Evolutionary conservation across 2,888 invertebrate genomes (phyloP).

Genomic region (Heliconius ethilla): DNA sequence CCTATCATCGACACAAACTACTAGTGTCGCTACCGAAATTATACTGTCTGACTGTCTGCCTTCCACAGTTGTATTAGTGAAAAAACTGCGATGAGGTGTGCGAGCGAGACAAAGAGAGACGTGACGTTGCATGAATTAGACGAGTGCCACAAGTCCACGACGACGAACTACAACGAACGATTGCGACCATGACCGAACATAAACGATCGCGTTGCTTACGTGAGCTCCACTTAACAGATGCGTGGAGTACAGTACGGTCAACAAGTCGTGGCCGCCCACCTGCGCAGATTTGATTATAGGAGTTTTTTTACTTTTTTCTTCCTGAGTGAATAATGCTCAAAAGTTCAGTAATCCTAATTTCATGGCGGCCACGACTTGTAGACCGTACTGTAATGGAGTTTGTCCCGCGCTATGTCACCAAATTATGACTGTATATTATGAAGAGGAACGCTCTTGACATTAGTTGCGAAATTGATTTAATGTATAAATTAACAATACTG

Average conservation of each 20-base stretch:
- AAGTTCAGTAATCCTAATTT: no score
- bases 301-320: no score
- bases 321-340: no score
- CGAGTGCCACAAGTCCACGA: background rate
- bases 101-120: background rate
- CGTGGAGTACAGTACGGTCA: conserved; percentile 2
- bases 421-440: background rate
- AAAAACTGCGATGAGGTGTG: conserved; percentile 9
- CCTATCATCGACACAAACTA: conserved; percentile 54
- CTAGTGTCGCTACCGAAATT: conserved; percentile 49
- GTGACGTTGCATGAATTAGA: conserved; percentile 8
- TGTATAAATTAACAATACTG: conserved; percentile 15
- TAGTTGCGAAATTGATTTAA: conserved; percentile 17
- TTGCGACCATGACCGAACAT: conserved; percentile 28
- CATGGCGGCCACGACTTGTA: no score
- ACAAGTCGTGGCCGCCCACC: background rate
- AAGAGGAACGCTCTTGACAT: conserved; percentile 11
- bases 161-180: conserved; percentile 1
- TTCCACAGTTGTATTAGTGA: conserved; percentile 26
- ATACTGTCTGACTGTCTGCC: conserved; percentile 41
- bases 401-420: conserved; percentile 16
- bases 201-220: conserved; percentile 29
- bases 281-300: no score
- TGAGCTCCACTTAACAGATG: conserved; percentile 22
- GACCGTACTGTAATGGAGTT: background rate